Evolutionary conservation across 2,888 invertebrate species (phyloP), one percentile per base, ranked within the genome.

Genomic region (Antitype chi): DNA sequence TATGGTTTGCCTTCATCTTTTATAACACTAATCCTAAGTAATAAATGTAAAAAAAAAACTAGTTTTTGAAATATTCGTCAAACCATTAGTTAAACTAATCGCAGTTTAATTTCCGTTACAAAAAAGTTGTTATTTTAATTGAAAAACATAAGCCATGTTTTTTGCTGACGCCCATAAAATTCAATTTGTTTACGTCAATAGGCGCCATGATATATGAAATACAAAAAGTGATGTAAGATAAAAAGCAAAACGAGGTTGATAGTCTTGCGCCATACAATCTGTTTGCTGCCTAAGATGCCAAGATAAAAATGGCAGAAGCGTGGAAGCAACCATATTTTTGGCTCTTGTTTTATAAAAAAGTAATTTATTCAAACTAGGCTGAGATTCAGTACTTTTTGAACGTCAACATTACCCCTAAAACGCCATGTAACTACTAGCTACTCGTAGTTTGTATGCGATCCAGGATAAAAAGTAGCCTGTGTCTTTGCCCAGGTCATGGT

Each of bases 171-270:
- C 25, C 47, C 49, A 49, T 73, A 43, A 59, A 64, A 67, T 28
- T 70, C 49, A 60, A 71, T 71, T 75, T 79, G 59, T 69, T 75
- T 59, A 52, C 71, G 75, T 80, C 75, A 64, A 47, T 32, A 49
- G 32, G n/a, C 38, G 32, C 38, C n/a, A 43, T 66, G 60, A 53
- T 32, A 43, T 13, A 38, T 63, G 9, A 20, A 71, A 52, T 28
- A 25, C 43, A 43, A 70, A 55, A 70, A 70, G 3, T 15, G 17
- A 20, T 1, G 47, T 47, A 15, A n/a, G 4, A 38, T 32, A 9
- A 70, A 28, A 17, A 15, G 23, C 23, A 17, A 43, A 64, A 17
- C n/a, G n/a, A 43, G 43, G 17, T 43, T 64, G 9, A 17, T n/a
- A 17, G 63, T 43, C 11, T 43, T 23, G 64, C 43, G 43, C 17